Conservation (phyloP, 2,888 invertebrate species). For the Onthophagus sagittarius region DNA sequence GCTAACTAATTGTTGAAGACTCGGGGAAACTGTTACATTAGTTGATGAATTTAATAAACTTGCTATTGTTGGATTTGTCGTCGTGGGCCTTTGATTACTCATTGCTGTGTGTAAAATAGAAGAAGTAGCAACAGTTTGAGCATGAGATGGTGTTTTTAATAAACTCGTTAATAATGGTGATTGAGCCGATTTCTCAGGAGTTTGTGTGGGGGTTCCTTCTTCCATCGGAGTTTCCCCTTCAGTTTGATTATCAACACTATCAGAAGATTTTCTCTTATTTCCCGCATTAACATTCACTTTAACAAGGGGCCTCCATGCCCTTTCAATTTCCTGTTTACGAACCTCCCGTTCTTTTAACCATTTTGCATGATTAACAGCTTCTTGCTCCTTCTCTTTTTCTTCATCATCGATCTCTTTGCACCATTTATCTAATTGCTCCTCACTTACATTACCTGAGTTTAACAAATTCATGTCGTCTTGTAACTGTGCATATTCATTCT, state of each 20-base stretch:
- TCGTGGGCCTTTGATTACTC: slow-evolving; percentile 44
- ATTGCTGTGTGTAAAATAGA: slow-evolving; percentile 47
- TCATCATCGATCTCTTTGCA: slow-evolving; percentile 72
- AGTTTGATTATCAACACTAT: slow-evolving; percentile 38
- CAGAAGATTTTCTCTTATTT: slow-evolving; percentile 45
- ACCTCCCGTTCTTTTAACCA: slow-evolving; percentile 66
- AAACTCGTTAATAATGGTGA: slow-evolving; percentile 79
- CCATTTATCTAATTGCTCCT: slow-evolving; percentile 71
- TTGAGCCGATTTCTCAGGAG: slow-evolving; percentile 52
- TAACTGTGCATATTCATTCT: slow-evolving; percentile 68
- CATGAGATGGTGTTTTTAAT: slow-evolving; percentile 66
- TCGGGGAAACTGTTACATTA: slow-evolving; percentile 44
- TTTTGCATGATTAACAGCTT: slow-evolving; percentile 58
- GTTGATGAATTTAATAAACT: slow-evolving; percentile 50
- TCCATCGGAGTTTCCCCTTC: slow-evolving; percentile 35
- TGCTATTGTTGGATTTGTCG: slow-evolving; percentile 52
- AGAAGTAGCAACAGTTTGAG: slow-evolving; percentile 46
- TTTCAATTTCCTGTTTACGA: slow-evolving; percentile 58
- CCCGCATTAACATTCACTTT: slow-evolving; percentile 29
- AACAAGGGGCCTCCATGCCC: slow-evolving; percentile 56
- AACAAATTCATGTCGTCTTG: slow-evolving; percentile 61
- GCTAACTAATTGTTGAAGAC: slow-evolving; percentile 53
- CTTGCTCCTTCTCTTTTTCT: slow-evolving; percentile 66
- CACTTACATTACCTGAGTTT: slow-evolving; percentile 54
- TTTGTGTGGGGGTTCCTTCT: slow-evolving; percentile 27